Percentiles rank a stretch among this genome's conserved stretches.
phyloP scores from a whole-genome alignment of 2,797 vertebrate species.

The Syndactyla subalaris region DNA sequence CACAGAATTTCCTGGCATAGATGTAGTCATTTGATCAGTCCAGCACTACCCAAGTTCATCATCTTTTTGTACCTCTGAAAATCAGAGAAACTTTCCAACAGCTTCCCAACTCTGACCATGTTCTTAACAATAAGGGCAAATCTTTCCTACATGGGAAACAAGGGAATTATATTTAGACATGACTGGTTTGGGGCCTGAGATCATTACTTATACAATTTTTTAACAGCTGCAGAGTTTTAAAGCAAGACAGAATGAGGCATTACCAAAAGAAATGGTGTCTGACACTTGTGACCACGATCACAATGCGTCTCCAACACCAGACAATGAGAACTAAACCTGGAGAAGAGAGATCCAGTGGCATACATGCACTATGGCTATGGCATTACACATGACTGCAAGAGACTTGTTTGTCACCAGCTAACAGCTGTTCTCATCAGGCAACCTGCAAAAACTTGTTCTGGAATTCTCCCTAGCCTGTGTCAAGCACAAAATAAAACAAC shows the following conservation, averaged over 20 bases:
- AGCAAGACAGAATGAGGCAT: neutral
- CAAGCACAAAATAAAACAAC: neutral
- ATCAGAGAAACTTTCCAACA: neutral
- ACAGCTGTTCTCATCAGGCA: neutral
- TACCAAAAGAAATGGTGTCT: neutral
- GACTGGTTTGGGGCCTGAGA: neutral
- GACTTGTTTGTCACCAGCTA: neutral
- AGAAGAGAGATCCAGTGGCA: fast-evolving
- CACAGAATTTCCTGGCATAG: neutral
- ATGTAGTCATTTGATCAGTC: neutral
- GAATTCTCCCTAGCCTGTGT: neutral
- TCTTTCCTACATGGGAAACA: neutral
- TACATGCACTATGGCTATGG: neutral
- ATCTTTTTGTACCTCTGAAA: neutral
- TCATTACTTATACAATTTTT: neutral
- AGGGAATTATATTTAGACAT: neutral
- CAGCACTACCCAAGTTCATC: neutral
- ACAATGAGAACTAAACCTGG: neutral
- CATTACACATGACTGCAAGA: neutral
- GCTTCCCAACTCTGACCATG: neutral
- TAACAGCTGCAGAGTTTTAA: neutral
- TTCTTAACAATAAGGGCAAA: neutral
- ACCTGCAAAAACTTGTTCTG: neutral
- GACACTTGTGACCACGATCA: neutral
- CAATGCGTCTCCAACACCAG: too few relatives aligned